Evolutionary conservation across 2,113 vertebrate genomes (phyloP), one percentile per base, ranked within the genome.

Genomic region (Amblyopsis rosae): DNA sequence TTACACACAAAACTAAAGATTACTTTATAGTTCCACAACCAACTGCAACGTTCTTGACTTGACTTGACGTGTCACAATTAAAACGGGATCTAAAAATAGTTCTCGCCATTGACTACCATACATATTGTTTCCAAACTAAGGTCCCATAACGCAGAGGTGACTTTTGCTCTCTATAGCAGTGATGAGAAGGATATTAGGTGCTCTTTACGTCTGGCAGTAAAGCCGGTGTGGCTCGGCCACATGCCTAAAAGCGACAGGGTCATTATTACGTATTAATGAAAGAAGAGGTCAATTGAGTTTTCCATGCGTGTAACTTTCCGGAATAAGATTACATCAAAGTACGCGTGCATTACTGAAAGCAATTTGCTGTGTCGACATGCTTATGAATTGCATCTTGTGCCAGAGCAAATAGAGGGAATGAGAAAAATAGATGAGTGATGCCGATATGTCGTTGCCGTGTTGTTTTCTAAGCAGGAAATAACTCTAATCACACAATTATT

Each of bases 401-500:
- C 46, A 49, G 15, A 78, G 12, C 32, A 41, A 66, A 70, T 59
- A 19, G 6, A 73, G 79, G 47, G 71, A 79, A 80, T 80, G 59
- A 71, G 70, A 68, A 82, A 76, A 79, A 54, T 57, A 19, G 67
- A 74, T 26, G 26, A 26, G 26, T 19, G 26, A 65, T 62, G 41
- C 33, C 49, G 58, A 45, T 61, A 10, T 16, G 47, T 13, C 12
- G 19, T 6, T 12, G 0, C 16, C 69, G 50, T 51, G 19, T 79
- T 73, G 65, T 70, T 11, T 0, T 6, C 55, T 56, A 16, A 17
- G 11, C 17, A 49, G 60, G 46, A 73, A 86, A 82, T 80, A 75
- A 74, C 72, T 85, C 67, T 76, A 82, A 84, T 84, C 77, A 69
- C n/a, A 79, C 62, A 62, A 56, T 0, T 51, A 63, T 75, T 77